Evolutionary conservation across 92 coral and sea anemone genomes (phyloP).

Genomic region (Porites lobata): DNA sequence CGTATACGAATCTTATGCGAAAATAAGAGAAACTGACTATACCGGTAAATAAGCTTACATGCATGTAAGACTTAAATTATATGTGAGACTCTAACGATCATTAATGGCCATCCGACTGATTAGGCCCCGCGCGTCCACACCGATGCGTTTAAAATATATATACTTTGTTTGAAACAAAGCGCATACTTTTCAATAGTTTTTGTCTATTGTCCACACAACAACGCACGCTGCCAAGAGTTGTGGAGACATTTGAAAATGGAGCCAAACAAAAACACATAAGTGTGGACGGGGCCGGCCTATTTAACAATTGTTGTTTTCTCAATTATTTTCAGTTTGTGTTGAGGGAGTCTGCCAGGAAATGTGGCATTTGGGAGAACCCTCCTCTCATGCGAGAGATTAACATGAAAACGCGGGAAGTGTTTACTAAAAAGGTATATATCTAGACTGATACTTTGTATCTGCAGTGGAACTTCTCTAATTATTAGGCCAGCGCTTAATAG

Average conservation of each 20-base stretch:
- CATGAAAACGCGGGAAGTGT: neutral
- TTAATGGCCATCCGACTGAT: too few relatives aligned
- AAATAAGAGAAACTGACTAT: too few relatives aligned
- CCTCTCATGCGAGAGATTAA: slow-evolving; percentile 12
- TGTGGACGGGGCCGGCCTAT: slow-evolving; percentile 6
- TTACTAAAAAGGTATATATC: slow-evolving; percentile 6
- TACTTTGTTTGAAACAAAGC: neutral
- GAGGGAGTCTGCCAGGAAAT: slow-evolving; percentile 10
- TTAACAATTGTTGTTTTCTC: neutral
- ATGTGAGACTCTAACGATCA: too few relatives aligned
- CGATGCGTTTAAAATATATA: too few relatives aligned
- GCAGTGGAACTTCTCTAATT: neutral
- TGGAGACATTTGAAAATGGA: slow-evolving; percentile 1
- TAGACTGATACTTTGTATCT: neutral
- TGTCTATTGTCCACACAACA: slow-evolving; percentile 6
- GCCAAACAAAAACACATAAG: slow-evolving; percentile 8
- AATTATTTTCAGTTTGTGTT: slow-evolving; percentile 10
- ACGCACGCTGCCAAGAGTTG: neutral
- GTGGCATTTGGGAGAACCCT: slow-evolving; percentile 2
- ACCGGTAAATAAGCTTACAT: too few relatives aligned
- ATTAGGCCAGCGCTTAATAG: neutral
- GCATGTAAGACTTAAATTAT: too few relatives aligned
- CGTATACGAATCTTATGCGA: too few relatives aligned
- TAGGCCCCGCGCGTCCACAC: too few relatives aligned
- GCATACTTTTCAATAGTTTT: slow-evolving; percentile 2